Percentiles rank a stretch among this genome's conserved stretches.
Conservation (phyloP, 2,113 vertebrate species). For the Opisthocomus hoazin region DNA sequence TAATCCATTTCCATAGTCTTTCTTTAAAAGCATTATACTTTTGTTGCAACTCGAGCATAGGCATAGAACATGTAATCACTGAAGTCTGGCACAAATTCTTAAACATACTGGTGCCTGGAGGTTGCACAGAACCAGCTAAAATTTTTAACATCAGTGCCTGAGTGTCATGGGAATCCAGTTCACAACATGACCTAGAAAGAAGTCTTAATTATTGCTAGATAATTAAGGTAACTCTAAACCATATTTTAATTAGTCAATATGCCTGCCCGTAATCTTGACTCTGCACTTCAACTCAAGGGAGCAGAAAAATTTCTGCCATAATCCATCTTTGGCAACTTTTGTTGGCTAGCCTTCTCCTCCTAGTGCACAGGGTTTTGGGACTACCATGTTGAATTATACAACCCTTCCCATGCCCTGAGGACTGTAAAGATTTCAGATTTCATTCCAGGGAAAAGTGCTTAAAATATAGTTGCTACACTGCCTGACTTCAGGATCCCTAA, state of each 20-base stretch:
- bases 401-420: not conserved
- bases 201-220: not conserved
- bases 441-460: not conserved
- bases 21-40: not conserved
- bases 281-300: not conserved
- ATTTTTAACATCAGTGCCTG: not conserved
- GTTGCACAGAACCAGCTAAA: not conserved
- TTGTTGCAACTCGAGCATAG: not conserved
- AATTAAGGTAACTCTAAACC: not conserved
- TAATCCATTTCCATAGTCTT: not conserved
- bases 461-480: not conserved
- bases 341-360: not conserved
- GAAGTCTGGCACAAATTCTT: not conserved
- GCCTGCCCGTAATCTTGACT: not conserved
- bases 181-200: not conserved
- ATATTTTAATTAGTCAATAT: not conserved
- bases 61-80: not conserved
- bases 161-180: not conserved
- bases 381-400: not conserved
- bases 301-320: not conserved
- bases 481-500: not conserved
- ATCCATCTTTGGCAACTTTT: not conserved
- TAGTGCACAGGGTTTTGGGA: not conserved
- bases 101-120: not conserved
- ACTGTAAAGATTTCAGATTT: not conserved